Conservation (phyloP, 2,113 vertebrate species). For the Lamprotornis superbus region DNA sequence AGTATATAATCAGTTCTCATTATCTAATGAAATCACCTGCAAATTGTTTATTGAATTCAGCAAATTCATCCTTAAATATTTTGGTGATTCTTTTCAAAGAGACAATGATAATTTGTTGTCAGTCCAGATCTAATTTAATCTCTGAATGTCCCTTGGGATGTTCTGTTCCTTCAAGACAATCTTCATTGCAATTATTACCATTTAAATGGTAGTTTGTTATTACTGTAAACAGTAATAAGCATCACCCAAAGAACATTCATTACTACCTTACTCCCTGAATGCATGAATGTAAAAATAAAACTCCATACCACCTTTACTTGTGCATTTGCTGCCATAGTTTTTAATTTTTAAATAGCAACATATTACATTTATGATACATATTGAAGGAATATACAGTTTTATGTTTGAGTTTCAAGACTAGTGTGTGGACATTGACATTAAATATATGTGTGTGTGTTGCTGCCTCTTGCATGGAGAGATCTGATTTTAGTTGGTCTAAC, state of each 20-base stretch:
- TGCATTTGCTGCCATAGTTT: neutral
- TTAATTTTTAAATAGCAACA: neutral
- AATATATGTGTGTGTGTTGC: neutral
- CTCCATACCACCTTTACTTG: neutral
- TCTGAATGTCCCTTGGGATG: neutral
- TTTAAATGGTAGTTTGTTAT: slow-evolving; percentile 42
- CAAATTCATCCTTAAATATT: neutral
- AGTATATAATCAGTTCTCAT: slow-evolving; percentile 20
- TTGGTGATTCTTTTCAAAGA: slow-evolving; percentile 18
- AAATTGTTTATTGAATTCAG: slow-evolving; percentile 49
- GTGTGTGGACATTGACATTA: neutral
- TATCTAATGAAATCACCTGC: slow-evolving; percentile 48
- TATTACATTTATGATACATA: neutral
- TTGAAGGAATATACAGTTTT: neutral
- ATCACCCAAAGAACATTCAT: neutral
- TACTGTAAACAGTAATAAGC: slow-evolving; percentile 18
- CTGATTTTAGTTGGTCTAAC: neutral
- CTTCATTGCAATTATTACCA: slow-evolving; percentile 30
- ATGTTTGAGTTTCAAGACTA: neutral
- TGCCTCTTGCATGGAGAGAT: neutral
- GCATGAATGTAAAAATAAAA: neutral
- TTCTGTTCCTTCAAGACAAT: neutral
- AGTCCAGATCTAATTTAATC: neutral
- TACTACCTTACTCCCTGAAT: neutral
- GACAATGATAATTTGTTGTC: slow-evolving; percentile 1